Conservation (phyloP, 2,888 invertebrate species). For the Agrilus biguttatus region DNA sequence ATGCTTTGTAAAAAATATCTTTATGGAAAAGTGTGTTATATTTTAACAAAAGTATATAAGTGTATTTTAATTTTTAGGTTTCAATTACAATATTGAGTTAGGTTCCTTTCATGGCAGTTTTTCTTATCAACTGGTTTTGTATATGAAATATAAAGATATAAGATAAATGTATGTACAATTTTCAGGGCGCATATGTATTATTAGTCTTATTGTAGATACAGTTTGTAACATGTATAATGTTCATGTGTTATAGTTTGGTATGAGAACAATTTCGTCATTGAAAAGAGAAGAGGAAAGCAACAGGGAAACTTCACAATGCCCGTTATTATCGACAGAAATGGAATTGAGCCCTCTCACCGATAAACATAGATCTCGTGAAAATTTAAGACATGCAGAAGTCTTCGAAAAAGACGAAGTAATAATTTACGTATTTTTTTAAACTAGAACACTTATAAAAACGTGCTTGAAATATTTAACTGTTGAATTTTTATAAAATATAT, state of each 20-base stretch:
- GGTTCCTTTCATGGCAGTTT: too few relatives aligned
- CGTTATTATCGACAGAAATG: conserved; percentile 21
- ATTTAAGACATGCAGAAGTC: conserved; percentile 43
- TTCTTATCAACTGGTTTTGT: too few relatives aligned
- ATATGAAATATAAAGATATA: too few relatives aligned
- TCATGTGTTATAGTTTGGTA: conserved; percentile 39
- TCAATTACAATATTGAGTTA: too few relatives aligned
- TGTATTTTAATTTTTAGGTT: too few relatives aligned
- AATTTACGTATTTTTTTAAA: background rate
- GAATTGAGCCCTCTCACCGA: conserved; percentile 14
- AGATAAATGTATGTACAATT: too few relatives aligned
- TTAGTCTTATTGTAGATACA: too few relatives aligned
- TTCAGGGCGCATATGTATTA: too few relatives aligned
- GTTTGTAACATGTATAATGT: background rate
- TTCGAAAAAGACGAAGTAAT: conserved; percentile 28
- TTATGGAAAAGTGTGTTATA: too few relatives aligned
- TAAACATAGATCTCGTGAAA: conserved; percentile 32
- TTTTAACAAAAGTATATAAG: too few relatives aligned
- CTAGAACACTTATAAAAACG: background rate
- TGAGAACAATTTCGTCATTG: conserved; percentile 50
- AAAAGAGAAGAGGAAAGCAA: conserved; percentile 35
- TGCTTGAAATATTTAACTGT: background rate
- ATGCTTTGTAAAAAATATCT: too few relatives aligned
- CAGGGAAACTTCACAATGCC: conserved; percentile 28
- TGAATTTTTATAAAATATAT: background rate